phyloP scores from a whole-genome alignment of 2,888 invertebrate species.

The Gryllus longicercus region DNA sequence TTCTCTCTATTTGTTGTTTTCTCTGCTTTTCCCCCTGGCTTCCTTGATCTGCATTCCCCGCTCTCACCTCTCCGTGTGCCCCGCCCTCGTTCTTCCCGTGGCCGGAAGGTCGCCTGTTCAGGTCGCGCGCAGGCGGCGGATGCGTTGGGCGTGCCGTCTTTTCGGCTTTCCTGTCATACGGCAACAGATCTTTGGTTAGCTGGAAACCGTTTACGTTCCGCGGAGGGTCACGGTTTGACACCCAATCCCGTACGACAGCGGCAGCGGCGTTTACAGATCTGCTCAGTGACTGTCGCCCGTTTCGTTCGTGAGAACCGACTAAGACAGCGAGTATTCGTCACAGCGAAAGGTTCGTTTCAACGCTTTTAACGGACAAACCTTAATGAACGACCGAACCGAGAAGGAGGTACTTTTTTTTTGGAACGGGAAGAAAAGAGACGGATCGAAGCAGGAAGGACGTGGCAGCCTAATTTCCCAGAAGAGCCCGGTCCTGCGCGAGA shows the following conservation, averaged over 20 bases:
- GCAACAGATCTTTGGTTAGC: background rate
- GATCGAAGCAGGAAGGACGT: background rate
- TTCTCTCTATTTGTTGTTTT: no score
- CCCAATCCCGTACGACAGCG: background rate
- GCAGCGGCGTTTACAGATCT: background rate
- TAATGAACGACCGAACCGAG: background rate
- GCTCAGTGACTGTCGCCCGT: background rate
- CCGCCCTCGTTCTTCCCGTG: no score
- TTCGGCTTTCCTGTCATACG: background rate
- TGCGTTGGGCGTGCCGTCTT: background rate
- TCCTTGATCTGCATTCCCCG: no score
- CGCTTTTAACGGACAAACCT: conserved; percentile 17
- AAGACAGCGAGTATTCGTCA: background rate
- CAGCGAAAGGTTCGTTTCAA: background rate
- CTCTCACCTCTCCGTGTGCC: no score
- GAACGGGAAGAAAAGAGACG: background rate
- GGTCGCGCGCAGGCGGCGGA: background rate
- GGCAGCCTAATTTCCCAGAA: conserved; percentile 1
- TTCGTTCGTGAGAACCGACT: background rate
- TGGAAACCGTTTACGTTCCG: background rate
- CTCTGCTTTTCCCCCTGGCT: no score
- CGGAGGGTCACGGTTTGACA: background rate
- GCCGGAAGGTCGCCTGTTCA: no score
- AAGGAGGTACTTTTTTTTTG: background rate
- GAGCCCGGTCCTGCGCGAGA: background rate